Evolutionary conservation across 2,797 vertebrate species (phyloP).

Genomic region (Acridotheres tristis): DNA sequence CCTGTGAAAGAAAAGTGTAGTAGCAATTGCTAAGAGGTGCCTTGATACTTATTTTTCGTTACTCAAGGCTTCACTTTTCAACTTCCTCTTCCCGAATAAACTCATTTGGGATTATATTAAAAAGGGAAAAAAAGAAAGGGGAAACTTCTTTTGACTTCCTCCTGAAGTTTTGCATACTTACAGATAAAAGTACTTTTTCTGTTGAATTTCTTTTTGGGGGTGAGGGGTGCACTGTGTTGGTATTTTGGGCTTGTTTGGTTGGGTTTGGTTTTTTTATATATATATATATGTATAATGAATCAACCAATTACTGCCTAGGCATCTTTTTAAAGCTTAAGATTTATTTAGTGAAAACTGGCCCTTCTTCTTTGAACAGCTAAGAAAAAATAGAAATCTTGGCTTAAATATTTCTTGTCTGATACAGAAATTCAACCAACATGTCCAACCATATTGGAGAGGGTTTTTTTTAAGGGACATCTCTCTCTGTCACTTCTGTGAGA

Average conservation of each 20-base stretch:
- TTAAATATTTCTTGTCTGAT: background rate
- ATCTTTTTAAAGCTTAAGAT: background rate
- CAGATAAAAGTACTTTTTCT: background rate
- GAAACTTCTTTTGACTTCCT: background rate
- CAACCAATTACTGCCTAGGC: background rate
- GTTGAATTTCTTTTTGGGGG: rapidly evolving
- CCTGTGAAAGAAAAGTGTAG: background rate
- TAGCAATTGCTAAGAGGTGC: background rate
- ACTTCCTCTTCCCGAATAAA: background rate
- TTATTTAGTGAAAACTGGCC: background rate
- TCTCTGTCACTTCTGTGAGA: background rate
- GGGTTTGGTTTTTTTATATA: background rate
- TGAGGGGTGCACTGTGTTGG: rapidly evolving
- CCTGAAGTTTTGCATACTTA: background rate
- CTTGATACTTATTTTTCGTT: background rate
- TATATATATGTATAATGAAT: background rate
- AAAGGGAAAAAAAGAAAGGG: rapidly evolving
- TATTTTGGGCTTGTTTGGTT: background rate
- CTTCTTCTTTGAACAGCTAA: background rate
- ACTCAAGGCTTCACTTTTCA: background rate
- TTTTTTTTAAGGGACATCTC: background rate
- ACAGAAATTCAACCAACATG: background rate
- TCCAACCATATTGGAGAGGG: background rate
- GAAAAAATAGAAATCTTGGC: background rate
- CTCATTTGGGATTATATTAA: rapidly evolving